Base-by-base conservation (phyloP, 2,797 vertebrate species). In the Galago senegalensis region DNA sequence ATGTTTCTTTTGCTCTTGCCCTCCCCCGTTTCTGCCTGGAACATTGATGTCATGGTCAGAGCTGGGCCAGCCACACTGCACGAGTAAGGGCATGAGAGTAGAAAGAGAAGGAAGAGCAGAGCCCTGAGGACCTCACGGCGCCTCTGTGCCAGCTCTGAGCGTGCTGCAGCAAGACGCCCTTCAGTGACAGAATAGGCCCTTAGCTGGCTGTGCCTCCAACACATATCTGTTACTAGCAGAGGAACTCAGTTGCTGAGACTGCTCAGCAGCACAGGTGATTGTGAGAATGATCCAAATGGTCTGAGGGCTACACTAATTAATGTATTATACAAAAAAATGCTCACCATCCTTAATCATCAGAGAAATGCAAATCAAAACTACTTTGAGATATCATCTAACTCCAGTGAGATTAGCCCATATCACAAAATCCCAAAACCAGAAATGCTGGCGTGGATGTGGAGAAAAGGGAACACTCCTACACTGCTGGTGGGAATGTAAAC, bases 121-220 rank as follows among this genome's bases (percentile, higher is more conserved):
- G 37, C 16, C 40, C 20, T 9, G 18, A 34, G 60, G 77, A 63
- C n/a, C 40, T 65, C n/a, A 31, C 23, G 11, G 37, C 81, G 40
- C 37, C 43, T 73, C 29, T 80, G 40, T 25, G 69, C 18, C 25
- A 61, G 5, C 46, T 73, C 56, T 63, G 81, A 23, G 53, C 69
- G 4, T 20, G 25, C 8, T 58, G 75, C 13, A 14, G 63, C 23
- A 34, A 29, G 43, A 73, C n/a, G 79, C 85, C 31, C 49, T 96
- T 69, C 80, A 29, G 43, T 53, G 53, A 93, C 43, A 83, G 49
- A 92, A 86, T 73, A 93, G 91, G 77, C 34, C 13, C 23, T 81
- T 85, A 63, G 63, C 58, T 60, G 90, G 56, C 40, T 84, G 77
- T 60, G 13, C 9, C 27, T 80, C 16, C 40, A 49, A 61, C 60